These are phyloP conservation scores for Brachypodius melanocephalos DNA, from an alignment of 2,113 vertebrate genomes.

Conservation along the genomic window DNA sequence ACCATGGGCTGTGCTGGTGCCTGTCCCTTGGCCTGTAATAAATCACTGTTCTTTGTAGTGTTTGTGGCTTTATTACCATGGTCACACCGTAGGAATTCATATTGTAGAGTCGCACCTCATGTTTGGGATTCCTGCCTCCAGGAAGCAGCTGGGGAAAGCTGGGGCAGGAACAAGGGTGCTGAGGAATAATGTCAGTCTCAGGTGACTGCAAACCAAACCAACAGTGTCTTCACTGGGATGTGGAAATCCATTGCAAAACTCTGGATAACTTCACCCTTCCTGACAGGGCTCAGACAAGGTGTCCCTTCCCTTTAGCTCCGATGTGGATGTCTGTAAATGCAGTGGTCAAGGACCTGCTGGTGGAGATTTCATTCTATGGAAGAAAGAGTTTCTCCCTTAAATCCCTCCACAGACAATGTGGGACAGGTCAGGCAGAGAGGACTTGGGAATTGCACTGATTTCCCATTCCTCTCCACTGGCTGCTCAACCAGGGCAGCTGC, in stretches of 20 bases:
- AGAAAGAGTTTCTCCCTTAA: neutral
- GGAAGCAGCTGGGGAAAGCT: neutral
- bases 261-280: neutral
- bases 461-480: neutral
- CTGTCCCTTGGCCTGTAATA: neutral
- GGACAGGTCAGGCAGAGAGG: neutral
- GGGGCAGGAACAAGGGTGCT: neutral
- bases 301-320: neutral
- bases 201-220: neutral
- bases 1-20: neutral
- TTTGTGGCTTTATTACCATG: neutral
- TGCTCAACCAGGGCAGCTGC: neutral
- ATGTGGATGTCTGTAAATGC: neutral
- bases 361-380: accelerated
- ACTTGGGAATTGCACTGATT: neutral
- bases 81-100: neutral
- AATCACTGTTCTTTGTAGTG: neutral
- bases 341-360: neutral
- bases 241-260: neutral
- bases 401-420: neutral
- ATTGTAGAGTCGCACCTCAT: neutral
- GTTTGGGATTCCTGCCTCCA: neutral
- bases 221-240: accelerated
- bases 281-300: neutral
- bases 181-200: neutral